Conservation (phyloP, 2,113 vertebrate genomes). For the Nipponia nippon region DNA sequence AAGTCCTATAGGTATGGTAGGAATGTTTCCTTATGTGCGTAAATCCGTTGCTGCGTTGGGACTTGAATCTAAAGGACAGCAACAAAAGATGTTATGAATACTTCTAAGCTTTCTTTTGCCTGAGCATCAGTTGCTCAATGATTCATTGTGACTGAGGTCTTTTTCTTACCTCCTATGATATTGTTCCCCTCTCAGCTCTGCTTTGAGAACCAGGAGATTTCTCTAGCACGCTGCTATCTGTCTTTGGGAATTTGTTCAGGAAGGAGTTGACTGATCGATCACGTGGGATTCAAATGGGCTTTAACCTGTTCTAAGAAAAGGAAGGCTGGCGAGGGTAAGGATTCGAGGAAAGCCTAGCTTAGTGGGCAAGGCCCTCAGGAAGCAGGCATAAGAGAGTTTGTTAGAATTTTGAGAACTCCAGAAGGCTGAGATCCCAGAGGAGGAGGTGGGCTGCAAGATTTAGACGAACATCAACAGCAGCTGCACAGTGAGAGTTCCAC, state of each 20-base stretch:
- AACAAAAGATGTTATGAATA: background rate
- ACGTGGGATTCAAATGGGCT: background rate
- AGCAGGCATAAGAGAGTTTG: background rate
- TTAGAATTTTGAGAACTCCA: background rate
- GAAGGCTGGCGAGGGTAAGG: background rate
- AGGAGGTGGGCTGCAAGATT: background rate
- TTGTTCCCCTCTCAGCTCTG: background rate
- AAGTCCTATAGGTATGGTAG: background rate
- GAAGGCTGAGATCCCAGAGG: background rate
- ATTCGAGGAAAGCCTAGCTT: background rate
- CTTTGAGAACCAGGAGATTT: background rate
- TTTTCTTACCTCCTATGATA: background rate
- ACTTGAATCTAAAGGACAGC: background rate
- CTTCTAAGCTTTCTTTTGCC: background rate
- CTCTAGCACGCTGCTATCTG: background rate
- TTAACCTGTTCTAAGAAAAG: background rate
- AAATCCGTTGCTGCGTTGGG: background rate
- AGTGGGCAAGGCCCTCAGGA: background rate
- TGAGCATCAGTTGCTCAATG: background rate
- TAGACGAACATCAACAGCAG: background rate
- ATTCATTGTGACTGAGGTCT: background rate
- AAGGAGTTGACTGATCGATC: background rate
- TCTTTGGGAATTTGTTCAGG: background rate
- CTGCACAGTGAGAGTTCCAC: background rate
- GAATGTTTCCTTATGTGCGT: background rate